These are phyloP conservation scores for Drosophila ogumai DNA, from an alignment of 1,140 invertebrate genomes.

Conservation along the genomic window DNA sequence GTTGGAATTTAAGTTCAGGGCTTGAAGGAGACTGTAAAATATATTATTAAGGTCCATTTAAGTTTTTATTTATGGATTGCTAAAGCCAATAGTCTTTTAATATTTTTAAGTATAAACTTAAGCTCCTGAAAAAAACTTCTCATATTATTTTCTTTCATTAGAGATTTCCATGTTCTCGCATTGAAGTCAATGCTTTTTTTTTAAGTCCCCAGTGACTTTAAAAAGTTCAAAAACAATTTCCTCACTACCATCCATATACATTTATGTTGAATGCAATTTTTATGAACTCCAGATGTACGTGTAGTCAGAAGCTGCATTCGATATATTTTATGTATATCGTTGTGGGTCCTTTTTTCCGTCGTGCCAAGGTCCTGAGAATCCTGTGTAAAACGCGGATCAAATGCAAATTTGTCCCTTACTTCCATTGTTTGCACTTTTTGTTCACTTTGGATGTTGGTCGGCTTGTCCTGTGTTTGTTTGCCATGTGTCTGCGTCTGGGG, in stretches of 20 bases:
- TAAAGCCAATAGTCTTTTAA: too few species aligned
- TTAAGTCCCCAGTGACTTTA: background rate
- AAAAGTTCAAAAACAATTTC: constrained; percentile 14
- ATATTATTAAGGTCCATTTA: too few species aligned
- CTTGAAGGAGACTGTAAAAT: too few species aligned
- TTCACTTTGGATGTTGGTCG: constrained; percentile 17
- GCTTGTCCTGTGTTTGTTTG: constrained; percentile 40
- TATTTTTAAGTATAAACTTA: background rate
- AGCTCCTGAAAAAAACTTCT: too few species aligned
- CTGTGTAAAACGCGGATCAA: constrained; percentile 53
- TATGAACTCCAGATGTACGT: constrained; percentile 30
- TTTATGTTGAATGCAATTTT: constrained; percentile 38
- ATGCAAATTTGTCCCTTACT: constrained; percentile 64
- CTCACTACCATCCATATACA: background rate
- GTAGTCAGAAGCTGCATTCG: constrained; percentile 18
- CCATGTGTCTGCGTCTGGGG: constrained; percentile 45
- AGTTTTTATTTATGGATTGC: too few species aligned
- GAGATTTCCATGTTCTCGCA: too few species aligned
- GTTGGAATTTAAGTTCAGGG: background rate
- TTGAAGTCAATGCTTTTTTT: background rate
- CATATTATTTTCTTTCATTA: background rate
- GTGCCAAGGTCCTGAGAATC: constrained; percentile 29
- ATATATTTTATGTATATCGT: constrained; percentile 54
- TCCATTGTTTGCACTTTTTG: constrained; percentile 20
- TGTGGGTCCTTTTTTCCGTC: constrained; percentile 14